Percentiles rank a stretch among this genome's conserved stretches.
Evolutionary conservation across 2,113 vertebrate species (phyloP).

Genomic region (Panthera uncia): DNA sequence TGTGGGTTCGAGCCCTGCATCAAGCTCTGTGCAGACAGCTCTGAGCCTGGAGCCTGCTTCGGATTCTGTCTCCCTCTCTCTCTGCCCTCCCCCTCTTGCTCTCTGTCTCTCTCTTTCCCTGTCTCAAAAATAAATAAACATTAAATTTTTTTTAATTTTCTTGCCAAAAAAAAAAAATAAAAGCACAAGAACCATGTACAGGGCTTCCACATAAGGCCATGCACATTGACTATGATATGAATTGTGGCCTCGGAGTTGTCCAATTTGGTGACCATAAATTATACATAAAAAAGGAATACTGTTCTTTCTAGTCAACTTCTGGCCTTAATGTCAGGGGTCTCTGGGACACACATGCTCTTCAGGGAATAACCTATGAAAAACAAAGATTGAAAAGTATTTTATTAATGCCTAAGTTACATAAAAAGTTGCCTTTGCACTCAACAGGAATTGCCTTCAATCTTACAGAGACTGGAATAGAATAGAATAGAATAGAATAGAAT

Average conservation of each 20-base stretch:
- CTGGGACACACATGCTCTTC: neutral
- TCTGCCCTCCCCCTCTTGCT: no score
- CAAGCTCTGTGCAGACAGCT: no score
- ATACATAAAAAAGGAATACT: neutral
- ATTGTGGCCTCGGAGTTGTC: neutral
- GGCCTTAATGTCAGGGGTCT: neutral
- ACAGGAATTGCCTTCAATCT: neutral
- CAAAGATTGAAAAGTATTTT: conserved; percentile 12
- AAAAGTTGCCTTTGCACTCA: neutral
- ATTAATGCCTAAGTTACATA: neutral
- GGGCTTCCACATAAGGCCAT: neutral
- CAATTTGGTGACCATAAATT: neutral
- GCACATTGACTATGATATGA: neutral
- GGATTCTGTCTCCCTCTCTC: no score
- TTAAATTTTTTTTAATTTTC: neutral
- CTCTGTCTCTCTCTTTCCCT: no score
- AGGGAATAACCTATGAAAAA: neutral
- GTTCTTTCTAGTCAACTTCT: neutral
- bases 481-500: no score
- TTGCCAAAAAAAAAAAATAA: neutral
- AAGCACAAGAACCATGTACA: neutral
- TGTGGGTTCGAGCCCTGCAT: no score
- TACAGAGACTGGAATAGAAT: neutral
- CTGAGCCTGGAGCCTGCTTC: no score
- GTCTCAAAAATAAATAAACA: no score